Conservation (phyloP, 2,888 invertebrate genomes). For the Hydrotaea cyrtoneurina region DNA sequence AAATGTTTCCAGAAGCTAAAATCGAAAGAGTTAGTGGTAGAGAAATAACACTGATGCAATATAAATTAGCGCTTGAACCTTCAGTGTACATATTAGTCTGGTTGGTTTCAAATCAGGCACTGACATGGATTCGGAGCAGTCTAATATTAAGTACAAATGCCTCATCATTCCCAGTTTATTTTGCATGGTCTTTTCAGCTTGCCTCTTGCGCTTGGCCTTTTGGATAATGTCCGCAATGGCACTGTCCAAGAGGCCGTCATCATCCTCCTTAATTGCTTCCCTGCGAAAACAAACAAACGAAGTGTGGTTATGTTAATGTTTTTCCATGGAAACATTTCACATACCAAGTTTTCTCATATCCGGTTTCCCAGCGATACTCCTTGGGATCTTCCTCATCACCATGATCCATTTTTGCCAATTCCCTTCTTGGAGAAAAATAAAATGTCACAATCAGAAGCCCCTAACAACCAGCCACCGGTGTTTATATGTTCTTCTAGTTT, state of each 20-base stretch:
- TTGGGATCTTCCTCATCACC: conserved; percentile 90
- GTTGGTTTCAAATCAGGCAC: conserved; percentile 98
- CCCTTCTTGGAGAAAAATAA: neutral
- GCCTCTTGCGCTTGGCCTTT: conserved; percentile 91
- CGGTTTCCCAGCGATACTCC: conserved; percentile 97
- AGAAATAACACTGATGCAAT: neutral
- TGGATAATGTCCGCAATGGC: conserved; percentile 95
- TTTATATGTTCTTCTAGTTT: conserved; percentile 52
- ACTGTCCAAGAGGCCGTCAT: conserved; percentile 94
- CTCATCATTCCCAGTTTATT: conserved; percentile 99
- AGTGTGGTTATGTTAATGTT: conserved; percentile 25
- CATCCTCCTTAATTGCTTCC: conserved; percentile 98
- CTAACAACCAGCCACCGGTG: too few species aligned
- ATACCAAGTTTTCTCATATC: conserved; percentile 95
- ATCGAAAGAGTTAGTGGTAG: neutral
- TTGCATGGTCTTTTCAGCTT: conserved; percentile 85
- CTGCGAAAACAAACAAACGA: conserved; percentile 80
- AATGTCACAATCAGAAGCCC: neutral
- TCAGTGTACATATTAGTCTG: conserved; percentile 91
- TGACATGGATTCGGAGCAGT: conserved; percentile 96
- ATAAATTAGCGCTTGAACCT: conserved; percentile 84
- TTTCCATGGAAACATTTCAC: conserved; percentile 28
- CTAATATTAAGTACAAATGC: conserved; percentile 94
- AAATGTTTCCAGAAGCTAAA: conserved; percentile 93
- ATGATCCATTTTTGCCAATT: conserved; percentile 74